These are phyloP conservation scores for Cygnus atratus DNA, from an alignment of 2,113 vertebrate species.

Conservation along the genomic window DNA sequence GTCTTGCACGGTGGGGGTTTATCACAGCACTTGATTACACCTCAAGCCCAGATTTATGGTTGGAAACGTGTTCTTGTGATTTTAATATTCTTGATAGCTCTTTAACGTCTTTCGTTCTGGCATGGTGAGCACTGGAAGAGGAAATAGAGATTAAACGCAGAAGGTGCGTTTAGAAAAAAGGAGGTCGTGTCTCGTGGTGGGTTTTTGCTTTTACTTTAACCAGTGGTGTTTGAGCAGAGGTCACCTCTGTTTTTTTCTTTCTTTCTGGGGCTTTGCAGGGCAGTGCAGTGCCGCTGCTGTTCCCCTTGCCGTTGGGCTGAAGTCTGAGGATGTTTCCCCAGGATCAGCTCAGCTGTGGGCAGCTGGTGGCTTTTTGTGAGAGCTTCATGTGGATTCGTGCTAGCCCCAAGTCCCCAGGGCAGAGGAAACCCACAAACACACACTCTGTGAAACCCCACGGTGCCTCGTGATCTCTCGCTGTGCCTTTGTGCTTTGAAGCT, in stretches of 20 bases:
- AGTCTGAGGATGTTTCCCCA: fast-evolving
- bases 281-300: neutral
- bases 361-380: neutral
- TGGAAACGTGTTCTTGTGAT: neutral
- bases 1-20: neutral
- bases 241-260: neutral
- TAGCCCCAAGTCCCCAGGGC: neutral
- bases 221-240: neutral
- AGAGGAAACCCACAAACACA: neutral
- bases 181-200: neutral
- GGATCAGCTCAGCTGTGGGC: neutral
- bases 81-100: neutral
- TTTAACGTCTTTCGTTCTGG: neutral
- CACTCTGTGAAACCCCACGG: neutral
- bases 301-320: neutral
- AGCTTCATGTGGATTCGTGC: neutral
- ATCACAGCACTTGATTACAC: neutral
- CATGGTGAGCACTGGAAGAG: neutral
- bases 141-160: neutral
- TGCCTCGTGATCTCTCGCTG: neutral
- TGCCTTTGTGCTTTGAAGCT: too few species aligned
- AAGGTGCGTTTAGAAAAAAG: neutral
- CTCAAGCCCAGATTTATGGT: neutral
- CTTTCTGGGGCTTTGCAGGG: neutral
- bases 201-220: neutral